Conservation (phyloP, 1,140 invertebrate species). For the Aradophagus sp. region DNA sequence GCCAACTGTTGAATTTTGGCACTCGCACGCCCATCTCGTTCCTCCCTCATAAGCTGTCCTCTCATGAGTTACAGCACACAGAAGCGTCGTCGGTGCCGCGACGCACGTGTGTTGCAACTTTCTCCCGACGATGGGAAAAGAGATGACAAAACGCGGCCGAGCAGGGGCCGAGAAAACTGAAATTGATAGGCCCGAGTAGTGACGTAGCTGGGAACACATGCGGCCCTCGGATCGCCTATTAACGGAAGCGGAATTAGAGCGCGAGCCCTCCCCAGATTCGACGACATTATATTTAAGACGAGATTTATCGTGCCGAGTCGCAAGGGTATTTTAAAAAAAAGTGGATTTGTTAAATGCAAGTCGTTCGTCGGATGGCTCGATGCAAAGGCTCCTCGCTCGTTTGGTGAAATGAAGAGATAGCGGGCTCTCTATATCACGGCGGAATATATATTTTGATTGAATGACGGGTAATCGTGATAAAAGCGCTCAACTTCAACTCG, state of each 20-base stretch:
- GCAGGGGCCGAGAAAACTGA: conserved; percentile 4
- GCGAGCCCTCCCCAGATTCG: conserved; percentile 12
- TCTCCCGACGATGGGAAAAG: conserved; percentile 17
- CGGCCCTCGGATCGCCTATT: conserved; percentile 23
- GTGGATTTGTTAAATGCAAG: too few species aligned
- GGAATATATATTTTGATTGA: conserved; percentile 25
- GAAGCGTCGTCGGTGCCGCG: background rate
- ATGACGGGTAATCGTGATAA: conserved; percentile 10
- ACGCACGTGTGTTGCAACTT: conserved; percentile 48
- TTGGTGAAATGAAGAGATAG: conserved; percentile 34
- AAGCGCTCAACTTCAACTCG: background rate
- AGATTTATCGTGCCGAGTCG: conserved; percentile 37
- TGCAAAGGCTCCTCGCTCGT: conserved; percentile 28
- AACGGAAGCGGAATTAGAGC: conserved; percentile 48
- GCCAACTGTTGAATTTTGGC: conserved; percentile 62
- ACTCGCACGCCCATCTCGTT: conserved; percentile 41
- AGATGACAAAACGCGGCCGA: background rate
- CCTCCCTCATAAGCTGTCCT: conserved; percentile 47
- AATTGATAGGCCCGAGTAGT: conserved; percentile 40
- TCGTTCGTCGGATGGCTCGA: conserved; percentile 10
- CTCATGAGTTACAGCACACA: conserved; percentile 34
- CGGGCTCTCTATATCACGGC: conserved; percentile 12
- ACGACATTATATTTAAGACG: conserved; percentile 34
- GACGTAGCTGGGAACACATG: conserved; percentile 56
- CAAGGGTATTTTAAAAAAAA: conserved; percentile 32